Evolutionary conservation across 2,113 vertebrate species (phyloP).

Genomic region (Athene cunicularia): DNA sequence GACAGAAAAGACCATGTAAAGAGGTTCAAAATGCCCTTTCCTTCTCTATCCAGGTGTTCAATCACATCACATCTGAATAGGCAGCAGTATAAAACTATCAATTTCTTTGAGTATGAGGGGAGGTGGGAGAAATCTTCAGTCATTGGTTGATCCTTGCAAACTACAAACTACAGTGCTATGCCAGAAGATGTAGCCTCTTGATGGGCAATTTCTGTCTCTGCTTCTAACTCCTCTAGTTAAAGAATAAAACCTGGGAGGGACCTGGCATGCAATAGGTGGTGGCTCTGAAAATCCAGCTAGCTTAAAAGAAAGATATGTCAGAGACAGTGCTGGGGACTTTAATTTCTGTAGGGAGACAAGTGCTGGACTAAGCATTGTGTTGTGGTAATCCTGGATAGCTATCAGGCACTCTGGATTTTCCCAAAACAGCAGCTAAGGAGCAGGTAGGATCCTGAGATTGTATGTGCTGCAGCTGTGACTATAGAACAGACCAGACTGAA

Average conservation of each 20-base stretch:
- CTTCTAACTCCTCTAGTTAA: background rate
- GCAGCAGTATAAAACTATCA: background rate
- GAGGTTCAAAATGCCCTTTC: background rate
- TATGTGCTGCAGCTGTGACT: background rate
- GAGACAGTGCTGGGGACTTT: background rate
- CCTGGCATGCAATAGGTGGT: background rate
- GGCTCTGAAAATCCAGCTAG: background rate
- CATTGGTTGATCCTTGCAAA: accelerated
- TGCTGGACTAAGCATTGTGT: background rate
- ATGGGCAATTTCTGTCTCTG: background rate
- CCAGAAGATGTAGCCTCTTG: background rate
- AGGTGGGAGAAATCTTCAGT: background rate
- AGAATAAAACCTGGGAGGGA: background rate
- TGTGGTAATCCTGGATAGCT: background rate
- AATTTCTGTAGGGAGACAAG: background rate
- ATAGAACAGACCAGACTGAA: background rate
- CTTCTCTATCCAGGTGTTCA: background rate
- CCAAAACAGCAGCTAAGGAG: background rate
- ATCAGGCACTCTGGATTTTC: background rate
- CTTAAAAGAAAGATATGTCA: background rate
- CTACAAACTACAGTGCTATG: background rate
- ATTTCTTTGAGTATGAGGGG: background rate
- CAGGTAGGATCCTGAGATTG: background rate
- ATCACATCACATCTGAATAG: background rate
- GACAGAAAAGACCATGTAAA: background rate